A percentile compares a stretch with the other conserved stretches of the same genome.
Evolutionary conservation across 2,888 invertebrate species (phyloP).

Genomic region (Hedya salicella): DNA sequence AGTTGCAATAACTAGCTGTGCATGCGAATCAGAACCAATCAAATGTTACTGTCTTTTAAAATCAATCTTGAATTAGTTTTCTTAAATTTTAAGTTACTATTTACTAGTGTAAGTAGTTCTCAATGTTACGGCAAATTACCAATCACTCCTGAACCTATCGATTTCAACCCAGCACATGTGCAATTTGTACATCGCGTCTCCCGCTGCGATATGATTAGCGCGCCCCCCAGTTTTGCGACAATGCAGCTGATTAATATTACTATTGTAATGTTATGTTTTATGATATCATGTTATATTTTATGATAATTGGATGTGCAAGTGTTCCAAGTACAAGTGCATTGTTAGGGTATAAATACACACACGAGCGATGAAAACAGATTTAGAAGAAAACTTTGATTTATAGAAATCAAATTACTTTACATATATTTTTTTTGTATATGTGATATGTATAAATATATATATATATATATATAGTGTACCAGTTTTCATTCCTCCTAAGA

Average conservation of each 20-base stretch:
- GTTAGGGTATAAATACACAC: conserved; percentile 6
- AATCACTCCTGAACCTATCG: conserved; percentile 55
- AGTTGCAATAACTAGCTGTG: too few species aligned
- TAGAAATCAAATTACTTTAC: too few species aligned
- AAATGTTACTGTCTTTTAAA: too few species aligned
- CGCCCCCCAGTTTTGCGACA: conserved; percentile 73
- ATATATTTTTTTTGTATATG: too few species aligned
- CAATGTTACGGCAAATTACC: not conserved
- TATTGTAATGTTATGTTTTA: conserved; percentile 62
- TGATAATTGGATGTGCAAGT: conserved; percentile 67
- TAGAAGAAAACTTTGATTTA: too few species aligned
- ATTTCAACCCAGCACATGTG: conserved; percentile 71
- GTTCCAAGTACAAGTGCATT: conserved; percentile 45
- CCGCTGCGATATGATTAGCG: conserved; percentile 76
- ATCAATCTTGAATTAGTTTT: too few species aligned
- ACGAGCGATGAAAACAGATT: too few species aligned
- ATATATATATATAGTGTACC: too few species aligned
- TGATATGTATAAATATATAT: too few species aligned
- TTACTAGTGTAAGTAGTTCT: not conserved
- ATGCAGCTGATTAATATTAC: conserved; percentile 76
- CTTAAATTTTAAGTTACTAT: too few species aligned
- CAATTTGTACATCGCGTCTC: conserved; percentile 77
- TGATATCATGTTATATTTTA: conserved; percentile 59
- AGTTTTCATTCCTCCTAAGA: too few species aligned
- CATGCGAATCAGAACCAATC: too few species aligned